A percentile compares a stretch with the other conserved stretches of the same genome.
Conservation (phyloP, 2,888 invertebrate species). For the Agrochola macilenta region DNA sequence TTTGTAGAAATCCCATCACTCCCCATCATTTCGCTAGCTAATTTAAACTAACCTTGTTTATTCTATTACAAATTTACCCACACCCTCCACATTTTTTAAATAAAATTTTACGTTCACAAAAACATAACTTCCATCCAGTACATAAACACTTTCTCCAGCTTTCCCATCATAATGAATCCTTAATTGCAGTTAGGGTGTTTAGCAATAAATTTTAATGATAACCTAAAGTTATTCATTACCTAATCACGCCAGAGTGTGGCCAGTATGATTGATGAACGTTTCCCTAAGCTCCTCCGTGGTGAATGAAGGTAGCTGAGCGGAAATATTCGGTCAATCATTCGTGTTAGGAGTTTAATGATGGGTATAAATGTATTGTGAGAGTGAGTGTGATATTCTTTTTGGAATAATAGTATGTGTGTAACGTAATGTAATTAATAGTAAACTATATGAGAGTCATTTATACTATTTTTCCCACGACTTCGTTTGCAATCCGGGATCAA, state of each 20-base stretch:
- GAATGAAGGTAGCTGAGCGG: conserved; percentile 53
- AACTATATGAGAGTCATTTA: neutral
- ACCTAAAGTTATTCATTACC: conserved; percentile 73
- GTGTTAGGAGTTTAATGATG: conserved; percentile 47
- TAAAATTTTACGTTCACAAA: neutral
- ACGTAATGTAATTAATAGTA: conserved; percentile 12
- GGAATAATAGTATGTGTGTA: conserved; percentile 4
- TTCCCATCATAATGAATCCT: conserved; percentile 41
- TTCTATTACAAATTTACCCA: too few species aligned
- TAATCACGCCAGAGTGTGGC: conserved; percentile 70
- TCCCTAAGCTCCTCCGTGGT: conserved; percentile 43
- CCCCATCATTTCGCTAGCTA: too few species aligned
- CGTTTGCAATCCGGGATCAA: too few species aligned
- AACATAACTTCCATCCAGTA: neutral
- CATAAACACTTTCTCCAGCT: conserved; percentile 22
- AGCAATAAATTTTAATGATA: conserved; percentile 70
- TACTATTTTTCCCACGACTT: neutral
- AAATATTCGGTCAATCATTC: conserved; percentile 62
- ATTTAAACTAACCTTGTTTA: too few species aligned
- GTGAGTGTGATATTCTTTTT: conserved; percentile 30
- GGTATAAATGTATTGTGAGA: conserved; percentile 51
- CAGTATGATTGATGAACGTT: conserved; percentile 72
- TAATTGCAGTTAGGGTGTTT: conserved; percentile 58
- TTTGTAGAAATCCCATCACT: too few species aligned
- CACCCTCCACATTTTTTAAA: too few species aligned